Percentiles rank a stretch among this genome's conserved stretches.
Conservation (phyloP, 2,888 invertebrate genomes). For the Smittia sp. region DNA sequence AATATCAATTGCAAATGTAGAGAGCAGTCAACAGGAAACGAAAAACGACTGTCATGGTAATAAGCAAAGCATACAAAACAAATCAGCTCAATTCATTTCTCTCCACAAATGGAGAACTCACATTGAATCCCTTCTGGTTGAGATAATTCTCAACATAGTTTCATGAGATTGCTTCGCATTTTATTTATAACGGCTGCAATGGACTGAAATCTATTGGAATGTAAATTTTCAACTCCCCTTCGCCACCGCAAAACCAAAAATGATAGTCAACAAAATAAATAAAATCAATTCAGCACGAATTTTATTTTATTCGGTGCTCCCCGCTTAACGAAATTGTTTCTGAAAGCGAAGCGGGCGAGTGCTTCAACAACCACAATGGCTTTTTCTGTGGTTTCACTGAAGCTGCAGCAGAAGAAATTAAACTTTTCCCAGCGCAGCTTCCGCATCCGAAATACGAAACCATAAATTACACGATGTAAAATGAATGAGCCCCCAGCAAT, state of each 20-base stretch:
- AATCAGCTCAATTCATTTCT: too few species aligned
- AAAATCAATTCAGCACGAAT: neutral
- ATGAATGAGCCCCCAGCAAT: neutral
- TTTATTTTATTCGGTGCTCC: neutral
- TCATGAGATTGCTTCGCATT: neutral
- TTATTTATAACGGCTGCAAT: neutral
- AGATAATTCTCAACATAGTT: neutral
- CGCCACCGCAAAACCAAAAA: conserved; percentile 1
- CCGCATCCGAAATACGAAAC: neutral
- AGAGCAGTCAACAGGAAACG: too few species aligned
- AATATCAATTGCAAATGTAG: too few species aligned
- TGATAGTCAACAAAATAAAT: neutral
- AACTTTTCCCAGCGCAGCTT: neutral
- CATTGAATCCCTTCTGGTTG: neutral
- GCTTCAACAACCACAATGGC: neutral
- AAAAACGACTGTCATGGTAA: too few species aligned
- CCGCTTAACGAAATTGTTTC: neutral
- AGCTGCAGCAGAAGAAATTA: neutral
- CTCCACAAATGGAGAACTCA: too few species aligned
- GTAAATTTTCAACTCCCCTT: neutral
- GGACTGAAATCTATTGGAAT: neutral
- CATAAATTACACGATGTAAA: conserved; percentile 7
- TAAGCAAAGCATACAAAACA: too few species aligned
- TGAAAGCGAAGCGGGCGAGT: neutral
- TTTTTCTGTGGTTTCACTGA: neutral